Base-by-base conservation (phyloP, 2,888 invertebrate species). In the Drosophila maculinotata region DNA sequence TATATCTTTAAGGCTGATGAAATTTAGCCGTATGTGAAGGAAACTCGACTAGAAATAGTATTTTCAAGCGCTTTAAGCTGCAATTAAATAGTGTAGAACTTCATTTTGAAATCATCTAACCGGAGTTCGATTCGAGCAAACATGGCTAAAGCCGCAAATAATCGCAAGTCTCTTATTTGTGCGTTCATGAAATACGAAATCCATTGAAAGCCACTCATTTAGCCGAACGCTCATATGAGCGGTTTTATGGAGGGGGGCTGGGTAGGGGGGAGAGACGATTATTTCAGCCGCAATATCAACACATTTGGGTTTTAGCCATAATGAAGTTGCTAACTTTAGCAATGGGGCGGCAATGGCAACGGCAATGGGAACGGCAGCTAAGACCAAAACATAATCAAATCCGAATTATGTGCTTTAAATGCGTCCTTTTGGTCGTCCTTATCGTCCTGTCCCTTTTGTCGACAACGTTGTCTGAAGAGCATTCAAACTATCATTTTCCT, bases 381-480 rank as follows among this genome's bases (percentile, higher is more conserved):
- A 75, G 75, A 77, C 83, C 83, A 82, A 85, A 84, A 87, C 87
- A 84, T 84, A 84, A 84, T 84, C 83, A 84, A 84, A 87, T 87
- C 87, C 83, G 79, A 84, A 87, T 84, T 84, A 84, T 87, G 86
- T 87, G 75, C 86, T 85, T 87, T 85, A 82, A 87, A 84, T 82
- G 83, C 82, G 87, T 87, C 77, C 80, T 83, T 68, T 73, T 62
- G 74, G 53, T 79, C 62, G 67, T 70, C 60, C 72, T 64, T 69
- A 72, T 72, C 76, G 63, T 63, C 59, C 41, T 44, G 44, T 59
- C 44, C 63, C 45, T 69, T 60, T 56, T 67, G 59, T 76, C 71
- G 76, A 70, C 76, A 65, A 44, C 71, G 56, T 49, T 57, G 73
- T 70, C 73, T 75, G 73, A 65, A 76, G 69, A 71, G 80, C 75